Evolutionary conservation across 2,113 vertebrate genomes (phyloP), one percentile per base, ranked within the genome.

Genomic region (Pteronura brasiliensis): DNA sequence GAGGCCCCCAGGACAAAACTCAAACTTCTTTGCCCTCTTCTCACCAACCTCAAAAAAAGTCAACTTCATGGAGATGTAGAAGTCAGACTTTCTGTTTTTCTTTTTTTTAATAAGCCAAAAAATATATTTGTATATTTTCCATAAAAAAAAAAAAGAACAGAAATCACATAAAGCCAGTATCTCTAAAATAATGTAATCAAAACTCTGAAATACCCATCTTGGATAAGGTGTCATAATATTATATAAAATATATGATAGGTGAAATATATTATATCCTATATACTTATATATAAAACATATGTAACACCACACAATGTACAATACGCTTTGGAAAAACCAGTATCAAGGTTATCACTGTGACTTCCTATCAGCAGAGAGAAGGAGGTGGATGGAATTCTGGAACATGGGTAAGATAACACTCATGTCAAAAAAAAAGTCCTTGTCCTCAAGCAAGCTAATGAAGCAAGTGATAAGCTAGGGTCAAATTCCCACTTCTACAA

Each of bases 401-500:
- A 96, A 95, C 96, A 94, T 13, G 61, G 52, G 95, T 96, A 97
- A 97, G 97, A 97, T 98, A 98, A 97, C 87, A 94, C 49, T 81
- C 88, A 84, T 7, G 69, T 91, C 61, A 81, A 79, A 92, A 59
- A 85, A 61, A 77, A 92, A 65, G 85, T 49, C 39, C 92, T 87
- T 76, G 84, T 96, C 92, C 92, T 91, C 85, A 95, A 86, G 87
- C 76, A 97, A 93, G 95, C 88, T 97, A 97, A 97, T 81, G 92
- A 98, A 98, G 88, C 86, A 87, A 97, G 97, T 96, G 98, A 97
- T 97, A 98, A 97, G 97, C 96, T 93, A 59, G 21, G 96, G 97
- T 97, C 97, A 97, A 98, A 98, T 98, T 96, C 95, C 97, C 97
- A 97, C 98, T 98, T 97, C 96, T 96, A 63, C 84, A 98, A 98